Base-by-base conservation (phyloP, 2,888 invertebrate species). In the Sarcophaga caerulescens region DNA sequence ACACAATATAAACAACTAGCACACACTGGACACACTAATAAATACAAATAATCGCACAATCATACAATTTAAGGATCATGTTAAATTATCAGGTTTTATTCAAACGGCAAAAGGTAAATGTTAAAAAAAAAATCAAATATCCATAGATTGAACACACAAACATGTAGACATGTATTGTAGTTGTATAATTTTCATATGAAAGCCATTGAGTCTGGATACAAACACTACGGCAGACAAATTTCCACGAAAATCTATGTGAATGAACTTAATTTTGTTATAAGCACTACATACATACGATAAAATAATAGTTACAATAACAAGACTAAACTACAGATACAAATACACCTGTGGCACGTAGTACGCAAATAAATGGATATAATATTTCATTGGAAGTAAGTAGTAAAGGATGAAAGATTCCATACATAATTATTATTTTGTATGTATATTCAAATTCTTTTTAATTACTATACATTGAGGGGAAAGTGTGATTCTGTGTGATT, bases 41-140 rank as follows among this genome's bases (percentile, higher is more conserved):
- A 73, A 62, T 45, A 14, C 21, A 62, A 73, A 44, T 59, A 60
- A 44, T 12, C 17, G 44, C 68, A 19, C 25, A 47, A 12, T 10
- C 44, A 45, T 10, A 47, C 44, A 66, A n/a, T 59, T 12, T 52
- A 69, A 47, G 45, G 69, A 19, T 44, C 71, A 71, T 47, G 47
- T 68, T 60, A 66, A 74, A 74, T 81, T 74, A 68, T 60, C 52
- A 52, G 17, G 10, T 35, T 35, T 35, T 35, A 35, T 35, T 25
- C 35, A 10, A 35, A 35, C 3, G 68, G 19, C 62, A 47, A 62
- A 63, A 47, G 23, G 21, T n/a, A 66, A 65, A 75, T n/a, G 65
- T 75, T 52, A 35, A 73, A 80, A 66, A 71, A 21, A 57, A 79
- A 68, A 68, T 19, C 66, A 21, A 23, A 19, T 74, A 65, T n/a